Evolutionary conservation across 92 coral and sea anemone genomes (phyloP), one percentile per base, ranked within the genome.

Genomic region (Paramuricea clavata): DNA sequence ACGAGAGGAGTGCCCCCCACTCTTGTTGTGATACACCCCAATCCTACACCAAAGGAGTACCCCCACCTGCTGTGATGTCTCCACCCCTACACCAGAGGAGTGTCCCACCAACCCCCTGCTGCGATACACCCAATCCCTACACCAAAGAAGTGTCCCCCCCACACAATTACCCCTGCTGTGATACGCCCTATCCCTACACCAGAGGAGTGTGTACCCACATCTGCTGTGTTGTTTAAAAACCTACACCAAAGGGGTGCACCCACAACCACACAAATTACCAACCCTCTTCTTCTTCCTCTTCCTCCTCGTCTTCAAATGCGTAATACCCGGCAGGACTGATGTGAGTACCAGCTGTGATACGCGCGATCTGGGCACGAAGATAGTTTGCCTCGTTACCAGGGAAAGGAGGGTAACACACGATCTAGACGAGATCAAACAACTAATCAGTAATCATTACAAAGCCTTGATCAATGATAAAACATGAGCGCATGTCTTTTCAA

Each of bases 241-340:
- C n/a, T n/a, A n/a, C n/a, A n/a, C 54, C 54, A 47, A 47, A 17
- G 28, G 21, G 6, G 68, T 26, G 11, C 39, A 39, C 35, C 19
- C 17, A 25, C n/a, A 15, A 4, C 6, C 36, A 28, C 32, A 44
- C 57, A 5, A 41, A 33, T n/a, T 44, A 72, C 83, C 12, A 8
- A 78, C 83, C 99, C 34, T 92, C 94, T 69, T 96, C 99, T 27
- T 96, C 99, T 69, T 96, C 99, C 83, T 96, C 99, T 41, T 96
- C 99, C 69, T 96, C 99, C 76, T 96, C 99, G 67, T 96, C 99
- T 85, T 96, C 99, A 90, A 96, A 96, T 93, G 93, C 93, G 93
- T 79, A 96, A 75, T 94, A 96, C 12, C 98, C 98, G 5, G 93
- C 95, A 31, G 99, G 99, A 77, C 99, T 96, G 86, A 96, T 93